phyloP scores from a whole-genome alignment of 2,113 vertebrate species.

The Periophthalmus modestus region DNA sequence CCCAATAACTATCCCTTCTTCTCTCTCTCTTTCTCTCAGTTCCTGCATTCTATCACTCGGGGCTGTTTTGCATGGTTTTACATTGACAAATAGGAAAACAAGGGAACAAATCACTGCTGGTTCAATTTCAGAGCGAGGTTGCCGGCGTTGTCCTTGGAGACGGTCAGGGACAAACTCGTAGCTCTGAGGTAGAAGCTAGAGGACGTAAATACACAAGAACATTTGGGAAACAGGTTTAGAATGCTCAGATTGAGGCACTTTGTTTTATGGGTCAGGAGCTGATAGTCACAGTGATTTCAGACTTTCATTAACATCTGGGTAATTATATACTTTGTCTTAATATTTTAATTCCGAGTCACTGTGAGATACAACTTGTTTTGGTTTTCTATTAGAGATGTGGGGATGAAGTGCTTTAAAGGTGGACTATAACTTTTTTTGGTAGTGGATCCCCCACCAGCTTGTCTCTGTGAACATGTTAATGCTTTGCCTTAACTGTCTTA shows the following conservation, averaged over 20 bases:
- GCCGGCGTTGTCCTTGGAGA: slow-evolving; percentile 35
- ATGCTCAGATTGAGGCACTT: slow-evolving; percentile 1
- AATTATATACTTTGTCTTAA: neutral
- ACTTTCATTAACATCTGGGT: neutral
- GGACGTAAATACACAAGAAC: slow-evolving; percentile 23
- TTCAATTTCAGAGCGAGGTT: slow-evolving; percentile 23
- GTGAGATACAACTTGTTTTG: neutral
- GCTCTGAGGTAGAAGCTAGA: neutral
- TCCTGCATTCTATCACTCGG: slow-evolving; percentile 27
- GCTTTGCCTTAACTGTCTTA: neutral
- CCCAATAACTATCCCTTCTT: no score
- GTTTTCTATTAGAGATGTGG: neutral
- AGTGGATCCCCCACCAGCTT: neutral
- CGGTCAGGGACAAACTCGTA: slow-evolving; percentile 11
- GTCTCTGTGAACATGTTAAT: neutral
- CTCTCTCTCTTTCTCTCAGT: neutral
- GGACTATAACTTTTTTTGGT: no score
- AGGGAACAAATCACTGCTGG: slow-evolving; percentile 27
- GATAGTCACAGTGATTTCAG: neutral
- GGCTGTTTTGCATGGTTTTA: slow-evolving; percentile 31
- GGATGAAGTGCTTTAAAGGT: neutral
- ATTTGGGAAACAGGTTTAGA: neutral
- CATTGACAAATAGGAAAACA: slow-evolving; percentile 16
- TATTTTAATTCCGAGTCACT: neutral
- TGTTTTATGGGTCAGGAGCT: slow-evolving; percentile 14